Conservation (phyloP, 2,888 invertebrate genomes). For the Troides helena region DNA sequence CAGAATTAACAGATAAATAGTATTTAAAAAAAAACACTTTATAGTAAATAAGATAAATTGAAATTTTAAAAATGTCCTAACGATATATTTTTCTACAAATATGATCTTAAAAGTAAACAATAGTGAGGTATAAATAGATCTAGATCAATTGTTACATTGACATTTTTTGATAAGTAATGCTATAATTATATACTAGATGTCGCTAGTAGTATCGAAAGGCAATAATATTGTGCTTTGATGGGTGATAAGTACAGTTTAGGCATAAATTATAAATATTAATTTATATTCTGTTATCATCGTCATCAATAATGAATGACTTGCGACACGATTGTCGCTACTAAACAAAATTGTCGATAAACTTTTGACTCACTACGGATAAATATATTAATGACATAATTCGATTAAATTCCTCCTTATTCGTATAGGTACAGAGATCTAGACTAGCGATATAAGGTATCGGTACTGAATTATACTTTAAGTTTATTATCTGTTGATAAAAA, state of each 20-base stretch:
- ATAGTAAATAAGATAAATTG: too few relatives aligned
- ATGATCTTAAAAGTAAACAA: too few relatives aligned
- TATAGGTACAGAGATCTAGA: conserved; percentile 1
- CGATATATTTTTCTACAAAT: too few relatives aligned
- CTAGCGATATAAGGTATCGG: neutral
- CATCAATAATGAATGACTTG: conserved; percentile 1
- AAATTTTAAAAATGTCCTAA: too few relatives aligned
- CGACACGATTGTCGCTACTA: neutral
- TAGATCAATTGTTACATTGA: neutral
- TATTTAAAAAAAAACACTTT: too few relatives aligned
- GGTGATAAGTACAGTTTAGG: neutral
- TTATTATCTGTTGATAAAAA: neutral
- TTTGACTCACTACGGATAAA: neutral
- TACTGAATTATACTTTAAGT: neutral
- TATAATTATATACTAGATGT: conserved; percentile 39
- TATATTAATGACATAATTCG: conserved; percentile 13
- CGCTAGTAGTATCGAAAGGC: conserved; percentile 33
- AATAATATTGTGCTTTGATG: neutral
- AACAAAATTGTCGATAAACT: neutral
- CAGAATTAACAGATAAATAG: too few relatives aligned
- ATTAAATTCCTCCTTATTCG: conserved; percentile 5
- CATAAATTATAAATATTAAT: conserved; percentile 1
- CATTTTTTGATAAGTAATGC: neutral
- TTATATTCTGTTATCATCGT: neutral
- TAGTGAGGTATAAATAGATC: neutral